Evolutionary conservation across 2,797 vertebrate species (phyloP).

Genomic region (Sebastes oblongus): DNA sequence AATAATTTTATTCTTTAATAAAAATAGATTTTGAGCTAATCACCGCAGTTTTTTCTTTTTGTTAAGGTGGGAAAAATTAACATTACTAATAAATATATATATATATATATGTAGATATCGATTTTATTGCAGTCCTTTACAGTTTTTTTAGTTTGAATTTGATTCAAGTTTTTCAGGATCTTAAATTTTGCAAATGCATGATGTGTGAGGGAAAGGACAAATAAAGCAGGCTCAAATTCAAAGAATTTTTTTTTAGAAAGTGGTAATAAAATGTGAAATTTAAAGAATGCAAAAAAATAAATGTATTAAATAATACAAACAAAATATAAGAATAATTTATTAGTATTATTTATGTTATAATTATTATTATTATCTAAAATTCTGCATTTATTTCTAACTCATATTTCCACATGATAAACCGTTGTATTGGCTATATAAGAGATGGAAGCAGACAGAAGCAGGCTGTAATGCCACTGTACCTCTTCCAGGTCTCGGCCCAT

Average conservation of each 20-base stretch:
- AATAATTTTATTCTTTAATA: not conserved
- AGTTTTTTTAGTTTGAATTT: not conserved
- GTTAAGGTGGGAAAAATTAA: not conserved
- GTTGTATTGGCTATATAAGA: not conserved
- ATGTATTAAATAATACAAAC: not conserved
- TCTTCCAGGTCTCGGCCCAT: constrained; percentile 86
- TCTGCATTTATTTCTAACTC: not conserved
- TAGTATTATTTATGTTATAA: not conserved
- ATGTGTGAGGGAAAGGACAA: not conserved
- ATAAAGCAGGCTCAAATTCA: not conserved
- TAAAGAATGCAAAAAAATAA: not conserved
- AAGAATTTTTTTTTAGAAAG: not conserved
- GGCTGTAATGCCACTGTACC: constrained; percentile 74
- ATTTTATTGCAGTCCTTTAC: not conserved
- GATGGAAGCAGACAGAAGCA: constrained; percentile 54
- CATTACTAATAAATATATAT: no score
- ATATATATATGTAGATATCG: not conserved
- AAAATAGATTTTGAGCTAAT: not conserved
- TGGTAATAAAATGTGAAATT: not conserved
- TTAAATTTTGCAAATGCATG: constrained; percentile 9
- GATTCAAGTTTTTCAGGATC: not conserved
- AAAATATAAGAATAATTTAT: not conserved
- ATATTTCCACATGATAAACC: not conserved
- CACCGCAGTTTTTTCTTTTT: not conserved
- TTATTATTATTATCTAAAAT: not conserved